phyloP scores from a whole-genome alignment of 2,113 vertebrate genomes.

The Electrona antarctica region DNA sequence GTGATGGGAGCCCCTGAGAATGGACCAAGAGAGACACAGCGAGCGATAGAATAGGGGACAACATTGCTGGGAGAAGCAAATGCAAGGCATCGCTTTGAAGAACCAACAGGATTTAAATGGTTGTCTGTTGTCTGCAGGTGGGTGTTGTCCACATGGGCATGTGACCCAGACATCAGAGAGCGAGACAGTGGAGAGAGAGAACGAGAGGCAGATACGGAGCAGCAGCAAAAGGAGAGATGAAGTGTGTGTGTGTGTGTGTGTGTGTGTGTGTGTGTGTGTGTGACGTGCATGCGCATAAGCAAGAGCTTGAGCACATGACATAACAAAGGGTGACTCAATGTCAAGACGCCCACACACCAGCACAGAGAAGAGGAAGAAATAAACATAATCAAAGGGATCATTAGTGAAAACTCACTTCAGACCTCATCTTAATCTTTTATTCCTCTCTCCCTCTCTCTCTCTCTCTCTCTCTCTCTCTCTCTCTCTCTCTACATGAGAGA shows the following conservation, averaged over 20 bases:
- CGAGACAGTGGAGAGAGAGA: too few species aligned
- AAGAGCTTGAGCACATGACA: background rate
- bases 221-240: conserved; percentile 1
- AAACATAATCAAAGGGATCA: background rate
- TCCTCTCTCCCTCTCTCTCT: background rate
- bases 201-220: too few species aligned
- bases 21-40: too few species aligned
- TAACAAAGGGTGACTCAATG: conserved; percentile 3
- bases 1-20: too few species aligned
- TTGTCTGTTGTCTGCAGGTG: background rate
- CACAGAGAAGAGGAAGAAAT: background rate
- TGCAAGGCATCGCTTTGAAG: background rate
- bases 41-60: background rate
- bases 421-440: background rate
- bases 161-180: too few species aligned
- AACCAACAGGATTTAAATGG: conserved; percentile 24
- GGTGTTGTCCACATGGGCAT: too few species aligned
- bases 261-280: background rate
- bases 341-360: conserved; percentile 15
- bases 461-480: background rate
- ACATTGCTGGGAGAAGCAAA: conserved; percentile 31
- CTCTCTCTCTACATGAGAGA: background rate
- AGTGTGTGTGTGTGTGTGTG: conserved; percentile 2
- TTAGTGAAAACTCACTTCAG: background rate
- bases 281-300: background rate